Conservation (phyloP, 2,888 invertebrate species). For the Oeneis ivallda region DNA sequence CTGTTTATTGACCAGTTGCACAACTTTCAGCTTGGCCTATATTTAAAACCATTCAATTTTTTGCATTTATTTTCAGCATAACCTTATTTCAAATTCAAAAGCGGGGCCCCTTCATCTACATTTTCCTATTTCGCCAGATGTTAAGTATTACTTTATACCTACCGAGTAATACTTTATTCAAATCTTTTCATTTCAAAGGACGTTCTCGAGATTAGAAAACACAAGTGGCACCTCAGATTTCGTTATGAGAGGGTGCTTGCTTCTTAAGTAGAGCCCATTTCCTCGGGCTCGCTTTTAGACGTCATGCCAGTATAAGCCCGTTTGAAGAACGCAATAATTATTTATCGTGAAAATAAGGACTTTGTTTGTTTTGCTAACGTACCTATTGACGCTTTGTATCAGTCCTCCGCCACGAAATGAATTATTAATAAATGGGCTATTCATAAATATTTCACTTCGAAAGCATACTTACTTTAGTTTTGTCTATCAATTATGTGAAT, state of each 20-base stretch:
- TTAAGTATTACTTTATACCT: constrained; percentile 25
- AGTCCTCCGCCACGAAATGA: no score
- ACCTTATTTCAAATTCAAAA: constrained; percentile 19
- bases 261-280: constrained; percentile 35
- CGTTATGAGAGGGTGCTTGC: constrained; percentile 35
- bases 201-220: constrained; percentile 39
- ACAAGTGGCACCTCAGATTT: constrained; percentile 39
- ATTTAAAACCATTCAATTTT: constrained; percentile 10
- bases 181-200: constrained; percentile 37
- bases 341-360: constrained; percentile 12
- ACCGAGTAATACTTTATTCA: constrained; percentile 34
- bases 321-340: constrained; percentile 25
- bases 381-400: background rate
- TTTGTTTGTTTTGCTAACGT: background rate
- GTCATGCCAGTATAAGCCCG: constrained; percentile 22
- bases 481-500: no score
- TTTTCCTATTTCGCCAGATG: constrained; percentile 17
- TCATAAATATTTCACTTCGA: no score
- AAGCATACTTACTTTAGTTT: no score
- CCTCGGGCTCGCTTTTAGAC: constrained; percentile 27
- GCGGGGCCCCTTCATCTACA: constrained; percentile 16
- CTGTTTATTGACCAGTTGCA: constrained; percentile 7
- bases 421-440: no score
- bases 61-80: constrained; percentile 9
- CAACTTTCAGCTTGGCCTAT: constrained; percentile 6